Evolutionary conservation across 2,888 invertebrate genomes (phyloP).

Genomic region (Heliconius cydno): DNA sequence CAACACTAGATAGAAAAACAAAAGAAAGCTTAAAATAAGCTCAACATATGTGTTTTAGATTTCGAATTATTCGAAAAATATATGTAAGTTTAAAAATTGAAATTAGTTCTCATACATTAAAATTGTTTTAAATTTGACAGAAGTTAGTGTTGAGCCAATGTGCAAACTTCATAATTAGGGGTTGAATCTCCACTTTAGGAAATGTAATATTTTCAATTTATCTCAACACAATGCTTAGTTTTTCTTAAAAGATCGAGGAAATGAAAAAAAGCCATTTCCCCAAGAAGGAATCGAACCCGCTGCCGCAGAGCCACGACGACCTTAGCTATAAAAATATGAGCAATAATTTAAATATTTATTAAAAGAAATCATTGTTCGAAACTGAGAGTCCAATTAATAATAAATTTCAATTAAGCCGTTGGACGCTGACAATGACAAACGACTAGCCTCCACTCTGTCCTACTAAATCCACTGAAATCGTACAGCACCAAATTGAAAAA

Average conservation of each 20-base stretch:
- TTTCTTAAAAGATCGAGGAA: not conserved
- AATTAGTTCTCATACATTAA: too few relatives aligned
- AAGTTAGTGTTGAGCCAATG: too few relatives aligned
- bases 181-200: too few relatives aligned
- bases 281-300: not conserved
- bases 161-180: too few relatives aligned
- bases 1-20: too few relatives aligned
- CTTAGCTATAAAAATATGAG: not conserved
- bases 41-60: too few relatives aligned
- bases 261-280: not conserved
- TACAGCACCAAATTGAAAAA: slow-evolving; percentile 19
- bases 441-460: slow-evolving; percentile 39
- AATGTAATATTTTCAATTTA: too few relatives aligned
- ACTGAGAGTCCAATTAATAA: slow-evolving; percentile 47
- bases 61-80: too few relatives aligned
- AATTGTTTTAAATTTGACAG: too few relatives aligned
- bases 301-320: not conserved
- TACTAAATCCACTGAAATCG: slow-evolving; percentile 48
- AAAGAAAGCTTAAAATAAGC: too few relatives aligned
- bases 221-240: too few relatives aligned
- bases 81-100: too few relatives aligned
- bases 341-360: slow-evolving; percentile 13
- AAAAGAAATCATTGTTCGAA: slow-evolving; percentile 17
- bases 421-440: slow-evolving; percentile 51
- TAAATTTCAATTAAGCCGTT: slow-evolving; percentile 52